Evolutionary conservation across 2,888 invertebrate species (phyloP), one percentile per base, ranked within the genome.

Genomic region (Apodemia duryi): DNA sequence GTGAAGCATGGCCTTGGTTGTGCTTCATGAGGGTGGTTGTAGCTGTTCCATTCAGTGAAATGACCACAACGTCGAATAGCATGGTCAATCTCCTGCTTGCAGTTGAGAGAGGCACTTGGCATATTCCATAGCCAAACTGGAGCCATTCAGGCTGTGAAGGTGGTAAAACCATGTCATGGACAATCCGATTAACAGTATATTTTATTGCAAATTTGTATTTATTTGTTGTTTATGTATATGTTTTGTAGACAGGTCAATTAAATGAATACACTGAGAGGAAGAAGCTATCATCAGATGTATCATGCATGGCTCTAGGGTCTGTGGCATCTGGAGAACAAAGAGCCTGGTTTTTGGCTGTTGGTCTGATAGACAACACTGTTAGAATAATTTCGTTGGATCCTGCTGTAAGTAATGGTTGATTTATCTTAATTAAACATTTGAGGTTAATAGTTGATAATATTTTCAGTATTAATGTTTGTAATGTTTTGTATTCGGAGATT

Each of bases 241-340:
- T 71, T 73, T 93, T 93, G 61, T 84, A 98, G 98, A 97, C 98
- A 73, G 99, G 99, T 1, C 98, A 99, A 85, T 91, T 99, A 63
- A 99, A 99, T 88, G 99, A 99, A 84, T 99, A 99, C 83, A 98
- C 98, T 9, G 99, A 99, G 82, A 94, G 99, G 10, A 98, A 98
- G 79, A 98, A 98, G 81, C 96, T 99, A 95, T 97, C 98, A 6
- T 96, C 97, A 0, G 99, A 99, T 85, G 98, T 99, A 0, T 96
- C 99, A 73, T 99, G 99, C 82, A 99, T 99, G 99, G 98, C 98
- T 0, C 88, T 99, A 68, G 99, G 98, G 0, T 97, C 97, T 65
- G 98, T 99, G 0, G 98, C 99, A 0, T 94, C 95, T 2, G 99
- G 99, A 6, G 99, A 99, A 84, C 98, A 98, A 80, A 93, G 99